A percentile compares a stretch with the other conserved stretches of the same genome.
These are phyloP conservation scores for Cephonodes hylas DNA, from an alignment of 2,888 invertebrate species.

Conservation along the genomic window DNA sequence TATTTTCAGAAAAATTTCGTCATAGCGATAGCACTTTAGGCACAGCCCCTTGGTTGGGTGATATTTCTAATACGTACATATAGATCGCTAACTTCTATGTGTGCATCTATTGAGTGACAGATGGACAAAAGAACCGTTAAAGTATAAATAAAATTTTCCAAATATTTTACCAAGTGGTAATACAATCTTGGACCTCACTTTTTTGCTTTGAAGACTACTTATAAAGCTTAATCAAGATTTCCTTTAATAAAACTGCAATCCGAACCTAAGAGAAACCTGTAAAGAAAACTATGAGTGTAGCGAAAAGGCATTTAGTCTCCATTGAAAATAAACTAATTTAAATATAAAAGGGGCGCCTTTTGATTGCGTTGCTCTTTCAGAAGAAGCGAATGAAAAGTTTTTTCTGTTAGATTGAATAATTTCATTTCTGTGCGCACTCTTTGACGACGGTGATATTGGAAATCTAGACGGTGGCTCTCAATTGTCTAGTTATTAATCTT, in stretches of 20 bases:
- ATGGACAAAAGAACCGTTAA: no score
- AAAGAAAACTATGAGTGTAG: background rate
- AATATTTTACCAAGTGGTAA: no score
- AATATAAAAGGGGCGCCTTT: constrained; percentile 26
- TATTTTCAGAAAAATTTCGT: no score
- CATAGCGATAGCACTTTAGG: no score
- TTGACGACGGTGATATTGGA: constrained; percentile 34
- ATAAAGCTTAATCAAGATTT: no score
- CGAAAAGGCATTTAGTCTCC: background rate
- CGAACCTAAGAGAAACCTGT: background rate
- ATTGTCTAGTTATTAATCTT: background rate
- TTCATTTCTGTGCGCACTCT: constrained; percentile 32
- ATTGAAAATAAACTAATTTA: constrained; percentile 22
- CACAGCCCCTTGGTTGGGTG: no score
- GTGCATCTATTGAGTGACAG: no score
- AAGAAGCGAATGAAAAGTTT: constrained; percentile 30
- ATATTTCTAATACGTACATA: no score
- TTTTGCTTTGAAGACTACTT: no score
- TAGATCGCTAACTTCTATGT: no score
- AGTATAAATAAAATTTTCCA: no score
- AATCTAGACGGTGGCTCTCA: constrained; percentile 23
- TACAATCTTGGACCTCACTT: no score
- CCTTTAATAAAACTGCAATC: background rate
- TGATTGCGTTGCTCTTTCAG: constrained; percentile 16
- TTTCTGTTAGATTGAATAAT: constrained; percentile 35